These are phyloP conservation scores for Tylochromis polylepis DNA, from an alignment of 2,113 vertebrate species.

Conservation along the genomic window DNA sequence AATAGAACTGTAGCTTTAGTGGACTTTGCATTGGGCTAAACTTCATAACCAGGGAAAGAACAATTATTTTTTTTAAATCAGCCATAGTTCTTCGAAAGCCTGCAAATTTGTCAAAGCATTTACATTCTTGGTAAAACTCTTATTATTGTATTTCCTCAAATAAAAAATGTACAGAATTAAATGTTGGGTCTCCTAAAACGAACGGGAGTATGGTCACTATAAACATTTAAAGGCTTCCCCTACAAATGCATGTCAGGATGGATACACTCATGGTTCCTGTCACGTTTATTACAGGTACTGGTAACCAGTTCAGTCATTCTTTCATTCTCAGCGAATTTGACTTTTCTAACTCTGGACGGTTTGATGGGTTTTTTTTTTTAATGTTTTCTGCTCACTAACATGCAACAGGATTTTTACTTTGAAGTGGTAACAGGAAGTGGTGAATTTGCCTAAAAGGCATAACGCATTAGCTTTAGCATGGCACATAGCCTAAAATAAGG, in stretches of 20 bases:
- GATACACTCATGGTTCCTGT: no score
- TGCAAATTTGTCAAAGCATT: neutral
- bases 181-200: neutral
- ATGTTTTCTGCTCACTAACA: neutral
- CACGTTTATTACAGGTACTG: no score
- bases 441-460: neutral
- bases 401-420: neutral
- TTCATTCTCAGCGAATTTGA: no score
- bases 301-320: no score
- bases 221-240: neutral
- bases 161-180: neutral
- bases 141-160: neutral
- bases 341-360: neutral
- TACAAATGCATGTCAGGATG: neutral
- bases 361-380: no score
- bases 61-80: no score
- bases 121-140: neutral
- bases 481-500: neutral
- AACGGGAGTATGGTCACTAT: neutral
- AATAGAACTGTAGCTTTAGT: accelerated
- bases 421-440: neutral
- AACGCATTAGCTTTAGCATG: neutral
- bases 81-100: neutral
- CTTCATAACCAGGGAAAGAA: neutral
- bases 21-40: neutral